phyloP scores from a whole-genome alignment of 2,113 vertebrate genomes.

The Centropus bengalensis region DNA sequence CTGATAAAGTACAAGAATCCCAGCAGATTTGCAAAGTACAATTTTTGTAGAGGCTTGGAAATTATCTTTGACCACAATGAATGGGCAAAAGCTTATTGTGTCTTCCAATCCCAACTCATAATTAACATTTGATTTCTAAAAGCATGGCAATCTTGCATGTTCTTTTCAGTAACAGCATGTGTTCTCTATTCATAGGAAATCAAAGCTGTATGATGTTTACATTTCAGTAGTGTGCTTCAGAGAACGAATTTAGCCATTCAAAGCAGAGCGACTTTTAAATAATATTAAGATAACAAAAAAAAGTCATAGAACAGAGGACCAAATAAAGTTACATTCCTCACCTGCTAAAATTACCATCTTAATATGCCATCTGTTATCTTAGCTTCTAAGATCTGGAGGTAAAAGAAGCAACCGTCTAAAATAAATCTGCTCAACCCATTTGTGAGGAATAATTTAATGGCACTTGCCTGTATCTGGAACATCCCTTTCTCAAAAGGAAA shows the following conservation, averaged over 20 bases:
- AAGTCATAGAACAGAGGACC: not conserved
- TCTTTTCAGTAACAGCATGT: constrained; percentile 65
- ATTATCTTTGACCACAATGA: not conserved
- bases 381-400: not conserved
- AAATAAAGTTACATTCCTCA: not conserved
- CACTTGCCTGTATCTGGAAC: not conserved
- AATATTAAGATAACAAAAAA: not conserved
- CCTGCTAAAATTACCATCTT: not conserved
- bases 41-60: not conserved
- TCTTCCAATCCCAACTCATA: not conserved
- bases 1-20: not conserved
- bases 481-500: not conserved
- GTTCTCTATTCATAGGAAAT: constrained; percentile 61
- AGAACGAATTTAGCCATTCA: constrained; percentile 36
- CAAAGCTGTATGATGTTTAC: constrained; percentile 55
- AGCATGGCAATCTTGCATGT: constrained; percentile 38
- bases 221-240: constrained; percentile 18
- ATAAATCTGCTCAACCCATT: not conserved
- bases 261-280: constrained; percentile 28
- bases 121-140: constrained; percentile 64
- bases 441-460: not conserved
- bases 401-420: not conserved
- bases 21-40: not conserved
- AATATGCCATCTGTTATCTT: not conserved
- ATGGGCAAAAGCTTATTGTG: constrained; percentile 9